A percentile compares a stretch with the other conserved stretches of the same genome.
phyloP scores from a whole-genome alignment of 2,113 vertebrate species.

The Loxodonta africana region DNA sequence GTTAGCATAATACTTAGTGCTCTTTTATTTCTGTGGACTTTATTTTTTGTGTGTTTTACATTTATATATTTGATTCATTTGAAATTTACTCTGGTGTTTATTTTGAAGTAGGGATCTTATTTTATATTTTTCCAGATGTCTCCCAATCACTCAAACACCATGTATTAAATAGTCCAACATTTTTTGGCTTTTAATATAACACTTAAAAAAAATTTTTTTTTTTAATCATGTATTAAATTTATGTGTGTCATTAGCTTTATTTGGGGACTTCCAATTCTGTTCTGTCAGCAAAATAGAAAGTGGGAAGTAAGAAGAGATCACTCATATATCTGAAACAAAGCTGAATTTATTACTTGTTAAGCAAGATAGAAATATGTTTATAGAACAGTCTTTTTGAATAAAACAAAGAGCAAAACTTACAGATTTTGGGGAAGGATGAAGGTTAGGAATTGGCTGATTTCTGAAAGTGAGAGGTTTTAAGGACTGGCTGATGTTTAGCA shows the following conservation, averaged over 20 bases:
- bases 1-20: background rate
- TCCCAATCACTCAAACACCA: background rate
- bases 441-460: background rate
- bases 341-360: constrained; percentile 7
- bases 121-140: background rate
- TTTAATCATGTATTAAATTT: background rate
- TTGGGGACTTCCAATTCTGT: background rate
- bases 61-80: constrained; percentile 14
- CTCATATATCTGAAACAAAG: background rate
- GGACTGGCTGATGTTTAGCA: background rate
- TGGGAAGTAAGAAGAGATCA: background rate
- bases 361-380: constrained; percentile 12
- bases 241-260: background rate
- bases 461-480: background rate
- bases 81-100: constrained; percentile 12
- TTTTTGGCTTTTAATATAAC: constrained; percentile 5
- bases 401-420: background rate
- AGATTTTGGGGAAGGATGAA: background rate
- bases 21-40: background rate
- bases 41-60: background rate
- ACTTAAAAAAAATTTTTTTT: background rate
- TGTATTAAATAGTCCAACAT: background rate
- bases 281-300: background rate
- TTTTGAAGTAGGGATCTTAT: background rate
- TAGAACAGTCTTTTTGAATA: constrained; percentile 12